Evolutionary conservation across 2,888 invertebrate genomes (phyloP).

Genomic region (Oegoconia quadripuncta): DNA sequence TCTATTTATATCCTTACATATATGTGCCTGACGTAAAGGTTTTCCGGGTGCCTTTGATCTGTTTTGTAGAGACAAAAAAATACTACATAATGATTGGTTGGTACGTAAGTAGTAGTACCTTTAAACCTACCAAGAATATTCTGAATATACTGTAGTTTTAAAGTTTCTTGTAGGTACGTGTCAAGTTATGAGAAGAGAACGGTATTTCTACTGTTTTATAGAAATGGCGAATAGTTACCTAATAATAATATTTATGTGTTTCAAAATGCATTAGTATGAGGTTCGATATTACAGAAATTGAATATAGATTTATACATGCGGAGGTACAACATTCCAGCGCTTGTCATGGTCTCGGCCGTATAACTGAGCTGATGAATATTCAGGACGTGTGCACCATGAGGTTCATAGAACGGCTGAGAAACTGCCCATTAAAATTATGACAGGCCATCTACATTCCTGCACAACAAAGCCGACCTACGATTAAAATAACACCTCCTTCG

Average conservation of each 20-base stretch:
- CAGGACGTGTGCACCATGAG: slow-evolving; percentile 55
- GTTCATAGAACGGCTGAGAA: slow-evolving; percentile 58
- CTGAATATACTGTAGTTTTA: no score
- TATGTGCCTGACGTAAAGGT: neutral
- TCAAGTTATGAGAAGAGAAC: no score
- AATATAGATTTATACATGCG: neutral
- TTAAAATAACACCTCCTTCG: slow-evolving; percentile 78
- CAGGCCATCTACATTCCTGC: slow-evolving; percentile 76
- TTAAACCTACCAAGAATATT: no score
- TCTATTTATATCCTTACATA: slow-evolving; percentile 5
- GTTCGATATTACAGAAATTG: neutral
- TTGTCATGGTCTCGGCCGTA: slow-evolving; percentile 13
- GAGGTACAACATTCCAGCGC: slow-evolving; percentile 14
- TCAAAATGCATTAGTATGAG: no score
- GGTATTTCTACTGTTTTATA: no score
- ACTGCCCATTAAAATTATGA: slow-evolving; percentile 76
- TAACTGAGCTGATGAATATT: slow-evolving; percentile 53
- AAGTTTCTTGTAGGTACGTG: no score
- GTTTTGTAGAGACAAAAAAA: neutral
- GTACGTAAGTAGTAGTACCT: no score
- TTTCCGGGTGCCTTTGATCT: slow-evolving; percentile 7
- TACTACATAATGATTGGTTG: no score
- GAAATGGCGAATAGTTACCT: no score
- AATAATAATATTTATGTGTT: no score
- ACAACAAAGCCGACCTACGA: slow-evolving; percentile 75